Percentiles rank a stretch among this genome's conserved stretches.
These are phyloP conservation scores for Nebria ingens DNA, from an alignment of 1,140 invertebrate species.

Conservation along the genomic window DNA sequence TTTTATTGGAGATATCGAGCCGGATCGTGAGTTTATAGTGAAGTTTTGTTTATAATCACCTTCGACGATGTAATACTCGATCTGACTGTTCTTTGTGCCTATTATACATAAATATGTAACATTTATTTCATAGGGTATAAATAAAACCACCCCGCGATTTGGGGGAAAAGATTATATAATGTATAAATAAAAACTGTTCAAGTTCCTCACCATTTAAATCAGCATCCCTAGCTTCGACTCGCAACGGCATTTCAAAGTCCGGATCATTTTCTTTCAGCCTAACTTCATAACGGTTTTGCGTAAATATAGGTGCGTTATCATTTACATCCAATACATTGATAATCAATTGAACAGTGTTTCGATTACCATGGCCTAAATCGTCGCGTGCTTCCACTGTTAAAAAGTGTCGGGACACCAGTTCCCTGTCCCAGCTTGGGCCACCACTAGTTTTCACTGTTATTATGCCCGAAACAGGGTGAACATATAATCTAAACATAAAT, in stretches of 20 bases:
- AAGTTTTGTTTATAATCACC: constrained; percentile 70
- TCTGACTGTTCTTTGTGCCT: constrained; percentile 77
- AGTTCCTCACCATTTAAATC: constrained; percentile 63
- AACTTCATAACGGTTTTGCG: constrained; percentile 73
- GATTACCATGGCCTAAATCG: constrained; percentile 73
- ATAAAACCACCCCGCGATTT: background rate
- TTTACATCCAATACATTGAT: constrained; percentile 82
- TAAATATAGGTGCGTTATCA: constrained; percentile 74
- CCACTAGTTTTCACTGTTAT: constrained; percentile 70
- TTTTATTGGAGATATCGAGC: constrained; percentile 53
- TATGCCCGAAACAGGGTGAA: constrained; percentile 71
- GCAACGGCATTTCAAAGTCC: constrained; percentile 64
- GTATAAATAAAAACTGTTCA: constrained; percentile 1
- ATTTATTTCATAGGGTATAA: constrained; percentile 10
- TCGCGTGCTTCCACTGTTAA: constrained; percentile 87
- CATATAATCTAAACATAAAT: constrained; percentile 51
- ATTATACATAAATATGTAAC: constrained; percentile 11
- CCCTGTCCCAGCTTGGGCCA: constrained; percentile 70
- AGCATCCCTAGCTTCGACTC: constrained; percentile 72
- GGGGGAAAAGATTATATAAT: background rate
- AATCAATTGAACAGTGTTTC: constrained; percentile 77
- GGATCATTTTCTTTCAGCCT: constrained; percentile 69
- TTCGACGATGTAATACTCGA: constrained; percentile 69
- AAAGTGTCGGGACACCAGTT: constrained; percentile 75
- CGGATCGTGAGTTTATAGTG: constrained; percentile 61